Percentiles rank a stretch among this genome's conserved stretches.
Conservation (phyloP, 1,140 invertebrate genomes). For the Eciton burchellii region DNA sequence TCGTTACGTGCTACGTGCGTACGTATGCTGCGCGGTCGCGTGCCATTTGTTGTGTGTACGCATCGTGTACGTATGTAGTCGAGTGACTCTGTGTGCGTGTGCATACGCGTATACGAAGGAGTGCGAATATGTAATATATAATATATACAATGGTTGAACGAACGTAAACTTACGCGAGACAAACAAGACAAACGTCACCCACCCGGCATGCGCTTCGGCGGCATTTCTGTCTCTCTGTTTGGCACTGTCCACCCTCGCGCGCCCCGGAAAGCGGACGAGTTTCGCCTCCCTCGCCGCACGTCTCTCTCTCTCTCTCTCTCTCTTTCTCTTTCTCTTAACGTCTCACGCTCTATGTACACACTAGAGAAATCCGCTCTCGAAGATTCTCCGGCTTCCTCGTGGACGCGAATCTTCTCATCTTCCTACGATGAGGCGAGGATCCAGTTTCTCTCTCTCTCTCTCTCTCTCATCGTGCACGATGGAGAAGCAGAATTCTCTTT, state of each 20-base stretch:
- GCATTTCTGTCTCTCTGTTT: conserved; percentile 51
- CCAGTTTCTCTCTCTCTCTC: too few species aligned
- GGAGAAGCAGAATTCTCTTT: neutral
- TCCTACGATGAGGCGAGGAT: conserved; percentile 14
- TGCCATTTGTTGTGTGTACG: neutral
- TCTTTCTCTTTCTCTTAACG: neutral
- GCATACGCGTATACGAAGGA: neutral
- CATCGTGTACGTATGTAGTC: conserved; percentile 24
- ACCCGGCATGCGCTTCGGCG: conserved; percentile 28
- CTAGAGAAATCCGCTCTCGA: conserved; percentile 32
- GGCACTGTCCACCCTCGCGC: conserved; percentile 44
- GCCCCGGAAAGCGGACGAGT: neutral
- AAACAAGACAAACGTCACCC: conserved; percentile 44
- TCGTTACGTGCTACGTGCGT: neutral
- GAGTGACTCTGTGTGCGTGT: neutral
- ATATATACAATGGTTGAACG: conserved; percentile 60
- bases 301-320: too few species aligned
- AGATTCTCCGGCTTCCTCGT: conserved; percentile 15
- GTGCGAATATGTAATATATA: conserved; percentile 35
- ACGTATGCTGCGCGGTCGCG: neutral
- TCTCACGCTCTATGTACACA: conserved; percentile 50
- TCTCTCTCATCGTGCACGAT: neutral
- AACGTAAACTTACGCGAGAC: conserved; percentile 54
- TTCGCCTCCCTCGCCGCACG: neutral
- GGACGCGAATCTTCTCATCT: conserved; percentile 5